Base-by-base conservation (phyloP, 1,140 invertebrate species). In the Caenorhabditis inopinata region DNA sequence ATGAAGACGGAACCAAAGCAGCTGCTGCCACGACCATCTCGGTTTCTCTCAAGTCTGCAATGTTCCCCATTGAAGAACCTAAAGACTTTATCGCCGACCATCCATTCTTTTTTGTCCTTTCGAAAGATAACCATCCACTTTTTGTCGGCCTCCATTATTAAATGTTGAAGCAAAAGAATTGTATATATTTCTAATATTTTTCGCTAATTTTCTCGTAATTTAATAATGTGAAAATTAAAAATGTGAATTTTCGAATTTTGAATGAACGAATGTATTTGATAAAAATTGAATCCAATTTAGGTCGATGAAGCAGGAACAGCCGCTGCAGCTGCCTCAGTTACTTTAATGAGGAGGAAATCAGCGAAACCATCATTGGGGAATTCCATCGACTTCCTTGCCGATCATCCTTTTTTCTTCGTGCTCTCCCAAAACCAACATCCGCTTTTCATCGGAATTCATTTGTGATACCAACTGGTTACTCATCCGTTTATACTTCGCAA, bases 71-170 rank as follows among this genome's bases (percentile, higher is more conserved):
- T 38, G 18, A 62, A 16, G 32, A 62, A 11, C 32, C 76, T 1
- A 35, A 21, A 27, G 32, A 45, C 18, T 76, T 74, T 53, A 42
- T 1, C 6, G 73, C 79, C 48, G 74, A 81, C 45, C 62, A 79
- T 21, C 78, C 78, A 29, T 74, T 75, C 78, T 18, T 79, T 18
- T 78, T 62, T n/a, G 49, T 62, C 6, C 32, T 62, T 25, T 78
- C 76, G 14, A n/a, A 62, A 35, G 18, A 62, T 27, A 68, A 47
- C 23, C 49, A 49, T 23, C 32, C 45, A 9, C 49, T 78, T 53
- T 78, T 78, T 42, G 23, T 68, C 32, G 58, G 58, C 12, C 58
- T 68, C 38, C 58, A 68, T 68, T 32, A 68, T 68, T 68, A 62
- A n/a, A 53, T 53, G n/a, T 62, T n/a, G 7, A 58, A 58, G n/a